A percentile compares a stretch with the other conserved stretches of the same genome.
These are phyloP conservation scores for Eristalinus sepulchralis DNA, from an alignment of 2,888 invertebrate genomes.

Conservation along the genomic window DNA sequence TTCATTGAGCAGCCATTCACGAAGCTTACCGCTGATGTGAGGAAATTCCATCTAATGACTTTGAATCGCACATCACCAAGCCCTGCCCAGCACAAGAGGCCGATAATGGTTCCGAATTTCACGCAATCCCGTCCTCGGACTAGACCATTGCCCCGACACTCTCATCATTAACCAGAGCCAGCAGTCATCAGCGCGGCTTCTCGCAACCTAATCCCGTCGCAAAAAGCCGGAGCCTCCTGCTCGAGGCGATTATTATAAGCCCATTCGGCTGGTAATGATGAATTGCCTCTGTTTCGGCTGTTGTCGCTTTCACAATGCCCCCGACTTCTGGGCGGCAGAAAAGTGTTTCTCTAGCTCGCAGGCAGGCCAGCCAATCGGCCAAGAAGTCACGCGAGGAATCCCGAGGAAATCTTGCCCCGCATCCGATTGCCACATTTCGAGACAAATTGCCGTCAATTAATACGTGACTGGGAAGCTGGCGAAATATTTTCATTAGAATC, in stretches of 20 bases:
- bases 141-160: not conserved
- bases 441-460: constrained; percentile 42
- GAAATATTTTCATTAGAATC: constrained; percentile 10
- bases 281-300: not conserved
- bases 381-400: constrained; percentile 6
- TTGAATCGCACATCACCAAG: not conserved
- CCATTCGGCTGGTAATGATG: constrained; percentile 24
- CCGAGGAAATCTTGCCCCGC: not conserved
- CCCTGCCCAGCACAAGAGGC: not conserved
- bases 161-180: not conserved
- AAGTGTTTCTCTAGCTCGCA: too few relatives aligned
- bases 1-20: not conserved
- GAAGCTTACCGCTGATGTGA: too few relatives aligned
- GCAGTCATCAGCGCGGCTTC: not conserved
- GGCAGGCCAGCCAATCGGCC: too few relatives aligned
- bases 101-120: not conserved
- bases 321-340: not conserved
- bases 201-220: constrained; percentile 18
- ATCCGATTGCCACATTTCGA: constrained; percentile 35
- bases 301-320: constrained; percentile 31
- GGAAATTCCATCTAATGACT: not conserved
- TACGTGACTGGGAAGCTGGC: constrained; percentile 28
- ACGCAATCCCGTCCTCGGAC: not conserved
- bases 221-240: not conserved
- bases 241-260: constrained; percentile 46